Percentiles rank a stretch among this genome's conserved stretches.
phyloP scores from a whole-genome alignment of 2,888 invertebrate genomes.

The Notocelia uddmanniana region DNA sequence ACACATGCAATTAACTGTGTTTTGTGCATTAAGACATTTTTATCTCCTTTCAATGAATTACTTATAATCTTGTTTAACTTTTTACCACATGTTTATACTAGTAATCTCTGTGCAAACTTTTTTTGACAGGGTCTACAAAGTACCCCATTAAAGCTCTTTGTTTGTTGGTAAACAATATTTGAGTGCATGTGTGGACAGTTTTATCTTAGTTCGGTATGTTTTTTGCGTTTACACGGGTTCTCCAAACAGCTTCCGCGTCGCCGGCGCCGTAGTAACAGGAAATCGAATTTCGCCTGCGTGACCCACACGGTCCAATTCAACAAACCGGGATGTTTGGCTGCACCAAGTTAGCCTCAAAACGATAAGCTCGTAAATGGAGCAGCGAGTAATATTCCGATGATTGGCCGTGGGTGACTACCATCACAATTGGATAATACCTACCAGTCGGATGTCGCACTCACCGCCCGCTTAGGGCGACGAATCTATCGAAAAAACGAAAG shows the following conservation, averaged over 20 bases:
- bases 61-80: slow-evolving; percentile 55
- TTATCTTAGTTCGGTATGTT: slow-evolving; percentile 46
- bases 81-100: slow-evolving; percentile 48
- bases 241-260: slow-evolving; percentile 49
- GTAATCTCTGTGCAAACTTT: slow-evolving; percentile 61
- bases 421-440: slow-evolving; percentile 69
- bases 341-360: slow-evolving; percentile 68
- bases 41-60: slow-evolving; percentile 64
- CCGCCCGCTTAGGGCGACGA: slow-evolving; percentile 58
- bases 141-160: slow-evolving; percentile 63
- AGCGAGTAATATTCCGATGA: slow-evolving; percentile 64
- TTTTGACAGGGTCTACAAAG: slow-evolving; percentile 70
- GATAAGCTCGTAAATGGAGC: slow-evolving; percentile 71
- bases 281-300: slow-evolving; percentile 65
- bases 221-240: slow-evolving; percentile 30
- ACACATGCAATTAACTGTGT: slow-evolving; percentile 70
- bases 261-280: slow-evolving; percentile 59
- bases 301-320: slow-evolving; percentile 58
- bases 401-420: slow-evolving; percentile 54
- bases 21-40: slow-evolving; percentile 70
- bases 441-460: slow-evolving; percentile 69
- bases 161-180: slow-evolving; percentile 71
- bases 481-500: slow-evolving; percentile 48
- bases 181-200: slow-evolving; percentile 62
- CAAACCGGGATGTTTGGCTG: slow-evolving; percentile 60